phyloP scores from a whole-genome alignment of 2,888 invertebrate species.

The Agrochola macilenta region DNA sequence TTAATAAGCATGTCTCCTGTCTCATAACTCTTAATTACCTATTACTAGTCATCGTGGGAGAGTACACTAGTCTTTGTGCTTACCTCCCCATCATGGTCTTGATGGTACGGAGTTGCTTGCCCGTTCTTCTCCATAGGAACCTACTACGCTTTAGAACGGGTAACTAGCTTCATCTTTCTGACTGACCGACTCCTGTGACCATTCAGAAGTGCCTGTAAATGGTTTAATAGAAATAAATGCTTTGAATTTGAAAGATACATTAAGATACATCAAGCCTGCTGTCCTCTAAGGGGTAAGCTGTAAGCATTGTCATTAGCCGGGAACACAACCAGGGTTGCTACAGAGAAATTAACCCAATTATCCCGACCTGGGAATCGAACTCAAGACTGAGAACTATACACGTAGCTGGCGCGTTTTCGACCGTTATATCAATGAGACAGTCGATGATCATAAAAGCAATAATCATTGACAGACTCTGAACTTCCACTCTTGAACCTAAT shows the following conservation, averaged over 20 bases:
- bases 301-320: not conserved
- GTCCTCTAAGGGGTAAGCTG: not conserved
- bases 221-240: not conserved
- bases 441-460: not conserved
- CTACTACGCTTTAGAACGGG: not conserved
- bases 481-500: not conserved
- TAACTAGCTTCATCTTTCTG: not conserved
- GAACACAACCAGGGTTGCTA: not conserved
- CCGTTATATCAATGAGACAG: no score
- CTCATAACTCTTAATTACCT: conserved; percentile 35
- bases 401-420: not conserved
- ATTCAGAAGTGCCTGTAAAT: not conserved
- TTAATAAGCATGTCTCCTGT: conserved; percentile 36
- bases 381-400: no score
- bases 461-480: not conserved
- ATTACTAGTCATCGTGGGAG: not conserved
- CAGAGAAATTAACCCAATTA: not conserved
- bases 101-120: not conserved
- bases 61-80: not conserved
- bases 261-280: no score
- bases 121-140: not conserved
- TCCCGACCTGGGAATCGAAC: not conserved
- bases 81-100: not conserved
- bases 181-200: not conserved
- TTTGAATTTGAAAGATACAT: not conserved